phyloP scores from a whole-genome alignment of 2,888 invertebrate genomes.

The Frankliniella fusca region DNA sequence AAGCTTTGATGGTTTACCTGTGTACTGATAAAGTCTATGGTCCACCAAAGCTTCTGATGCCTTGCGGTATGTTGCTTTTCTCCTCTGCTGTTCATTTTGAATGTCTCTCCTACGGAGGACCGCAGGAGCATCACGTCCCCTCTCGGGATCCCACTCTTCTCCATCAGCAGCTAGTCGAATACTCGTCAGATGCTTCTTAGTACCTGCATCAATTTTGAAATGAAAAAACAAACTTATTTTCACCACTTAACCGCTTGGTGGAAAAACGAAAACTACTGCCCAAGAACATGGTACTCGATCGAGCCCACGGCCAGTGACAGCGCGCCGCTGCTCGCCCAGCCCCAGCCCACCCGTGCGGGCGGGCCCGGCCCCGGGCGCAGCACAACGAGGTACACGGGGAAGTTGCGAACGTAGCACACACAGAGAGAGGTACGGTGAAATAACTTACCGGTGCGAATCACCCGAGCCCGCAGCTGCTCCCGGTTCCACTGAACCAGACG shows the following conservation, averaged over 20 bases:
- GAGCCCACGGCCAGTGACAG: no score
- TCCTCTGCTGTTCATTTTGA: neutral
- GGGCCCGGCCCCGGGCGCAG: no score
- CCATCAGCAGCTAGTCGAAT: neutral
- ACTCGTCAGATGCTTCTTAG: neutral
- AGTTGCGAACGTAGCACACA: neutral
- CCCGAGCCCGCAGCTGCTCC: neutral
- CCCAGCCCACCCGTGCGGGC: no score
- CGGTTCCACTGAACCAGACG: neutral
- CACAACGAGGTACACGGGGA: no score
- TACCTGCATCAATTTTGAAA: neutral
- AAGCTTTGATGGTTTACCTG: neutral
- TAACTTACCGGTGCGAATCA: neutral
- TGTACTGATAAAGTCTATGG: neutral
- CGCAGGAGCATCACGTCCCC: neutral
- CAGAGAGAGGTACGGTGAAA: no score
- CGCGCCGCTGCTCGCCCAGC: no score
- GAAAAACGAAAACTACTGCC: no score
- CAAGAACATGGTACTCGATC: no score
- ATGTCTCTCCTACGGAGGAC: neutral
- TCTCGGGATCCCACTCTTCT: neutral
- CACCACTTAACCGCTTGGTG: neutral
- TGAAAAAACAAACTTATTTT: neutral
- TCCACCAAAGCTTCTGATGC: neutral
- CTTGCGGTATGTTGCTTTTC: neutral